Percentiles rank a stretch among this genome's conserved stretches.
These are phyloP conservation scores for Megalopta genalis DNA, from an alignment of 1,140 invertebrate species.

Conservation along the genomic window DNA sequence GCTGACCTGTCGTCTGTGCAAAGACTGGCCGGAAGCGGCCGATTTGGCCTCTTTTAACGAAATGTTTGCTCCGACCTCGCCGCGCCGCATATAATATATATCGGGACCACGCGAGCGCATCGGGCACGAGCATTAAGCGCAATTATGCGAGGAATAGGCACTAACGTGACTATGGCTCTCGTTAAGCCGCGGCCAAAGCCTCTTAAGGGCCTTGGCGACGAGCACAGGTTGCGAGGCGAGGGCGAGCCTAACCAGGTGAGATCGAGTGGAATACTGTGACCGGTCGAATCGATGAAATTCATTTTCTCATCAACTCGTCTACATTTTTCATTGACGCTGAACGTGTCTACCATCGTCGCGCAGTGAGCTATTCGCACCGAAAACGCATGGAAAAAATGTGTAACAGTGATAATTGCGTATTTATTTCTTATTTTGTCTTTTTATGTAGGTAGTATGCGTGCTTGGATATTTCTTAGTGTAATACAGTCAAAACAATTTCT, in stretches of 20 bases:
- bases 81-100: slow-evolving; percentile 43
- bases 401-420: too few relatives aligned
- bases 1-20: slow-evolving; percentile 60
- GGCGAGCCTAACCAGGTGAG: slow-evolving; percentile 3
- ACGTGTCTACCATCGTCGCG: too few relatives aligned
- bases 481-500: too few relatives aligned
- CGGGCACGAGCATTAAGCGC: slow-evolving; percentile 44
- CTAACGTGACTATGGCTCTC: slow-evolving; percentile 12
- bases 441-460: too few relatives aligned
- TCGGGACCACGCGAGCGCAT: slow-evolving; percentile 47
- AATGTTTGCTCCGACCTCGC: slow-evolving; percentile 59
- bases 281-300: neutral
- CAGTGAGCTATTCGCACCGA: too few relatives aligned
- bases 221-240: slow-evolving; percentile 27
- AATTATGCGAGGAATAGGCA: slow-evolving; percentile 46
- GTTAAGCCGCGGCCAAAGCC: slow-evolving; percentile 28
- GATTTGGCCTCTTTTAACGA: slow-evolving; percentile 63
- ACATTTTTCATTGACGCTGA: too few relatives aligned
- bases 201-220: slow-evolving; percentile 29
- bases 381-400: too few relatives aligned
- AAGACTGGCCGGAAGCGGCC: slow-evolving; percentile 57
- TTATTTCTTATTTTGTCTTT: too few relatives aligned
- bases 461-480: too few relatives aligned
- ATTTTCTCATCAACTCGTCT: neutral
- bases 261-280: neutral